Evolutionary conservation across 2,113 vertebrate species (phyloP), one percentile per base, ranked within the genome.

Genomic region (Platichthys stellatus): DNA sequence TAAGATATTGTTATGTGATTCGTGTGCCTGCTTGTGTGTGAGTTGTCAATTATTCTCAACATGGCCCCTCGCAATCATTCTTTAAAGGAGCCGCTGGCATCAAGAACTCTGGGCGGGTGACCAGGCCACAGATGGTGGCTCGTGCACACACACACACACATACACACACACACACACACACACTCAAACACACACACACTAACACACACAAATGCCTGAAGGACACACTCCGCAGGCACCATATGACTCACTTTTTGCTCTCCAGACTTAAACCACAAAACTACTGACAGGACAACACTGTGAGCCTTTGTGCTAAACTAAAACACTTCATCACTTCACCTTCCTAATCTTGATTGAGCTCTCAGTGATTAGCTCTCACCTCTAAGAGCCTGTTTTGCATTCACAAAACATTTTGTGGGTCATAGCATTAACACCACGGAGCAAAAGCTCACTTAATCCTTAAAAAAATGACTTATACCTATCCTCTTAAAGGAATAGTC

Each of bases 71-170:
- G 88, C 73, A 78, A 74, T 85, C 74, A 85, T 80, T 74, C 85
- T 86, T 82, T 51, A 43, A 90, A 85, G 80, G 76, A 84, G 84
- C 78, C 73, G 45, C 35, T 86, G 83, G 89, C 84, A 79, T 71
- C 56, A 82, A 86, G 28, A 77, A 70, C 38, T 77, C 63, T 89
- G 86, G 89, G 80, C 53, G 1, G 45, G 72, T 85, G 89, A 90
- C 86, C 91, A 90, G 85, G 84, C 82, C 75, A 83, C 92, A 92
- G 91, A 93, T 92, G 91, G 91, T 64, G 75, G 63, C 11, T 51
- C 56, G 60, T 69, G 76, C 66, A 74, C 63, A 63, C 51, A 78
- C 75, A 56, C 69, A 64, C 79, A 82, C 74, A 80, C 65, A 78
- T 71, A 62, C 63, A 7, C 28, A 31, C 28, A 65, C 69, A 64